Percentiles rank a stretch among this genome's conserved stretches.
Conservation (phyloP, 1,140 invertebrate genomes). For the Scylla paramamosain region DNA sequence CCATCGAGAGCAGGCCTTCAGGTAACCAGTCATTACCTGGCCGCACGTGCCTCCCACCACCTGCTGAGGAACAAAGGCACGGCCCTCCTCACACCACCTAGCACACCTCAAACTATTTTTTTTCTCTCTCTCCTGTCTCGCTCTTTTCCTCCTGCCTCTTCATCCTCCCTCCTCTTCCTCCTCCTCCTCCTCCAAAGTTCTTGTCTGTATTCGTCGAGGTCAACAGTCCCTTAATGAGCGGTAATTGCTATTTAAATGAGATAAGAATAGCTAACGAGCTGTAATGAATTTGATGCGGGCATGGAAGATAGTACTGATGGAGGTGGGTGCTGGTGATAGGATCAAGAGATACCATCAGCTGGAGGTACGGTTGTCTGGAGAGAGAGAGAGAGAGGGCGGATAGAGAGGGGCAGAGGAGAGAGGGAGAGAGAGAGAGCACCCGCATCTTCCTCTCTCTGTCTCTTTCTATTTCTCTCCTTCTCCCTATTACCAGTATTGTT, state of each 20-base stretch:
- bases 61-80: not conserved
- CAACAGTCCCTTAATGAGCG: constrained; percentile 70
- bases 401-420: not conserved
- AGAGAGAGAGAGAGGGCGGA: not conserved
- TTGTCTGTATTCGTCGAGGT: constrained; percentile 54
- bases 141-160: not conserved
- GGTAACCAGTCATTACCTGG: constrained; percentile 11
- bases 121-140: not conserved
- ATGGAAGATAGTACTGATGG: not conserved
- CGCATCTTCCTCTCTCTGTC: not conserved
- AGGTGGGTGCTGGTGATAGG: not conserved
- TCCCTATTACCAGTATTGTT: constrained; percentile 14
- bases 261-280: constrained; percentile 62
- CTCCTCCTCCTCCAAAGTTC: not conserved
- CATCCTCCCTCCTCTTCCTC: not conserved
- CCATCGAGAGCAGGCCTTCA: not conserved
- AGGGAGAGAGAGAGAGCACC: constrained; percentile 21
- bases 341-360: not conserved
- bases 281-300: constrained; percentile 60
- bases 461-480: not conserved
- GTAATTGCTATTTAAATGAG: constrained; percentile 71
- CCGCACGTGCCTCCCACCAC: not conserved
- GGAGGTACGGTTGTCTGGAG: not conserved
- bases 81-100: not conserved
- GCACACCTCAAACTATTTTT: not conserved